Conservation (phyloP, 2,888 invertebrate genomes). For the Pristionchus exspectatus region DNA sequence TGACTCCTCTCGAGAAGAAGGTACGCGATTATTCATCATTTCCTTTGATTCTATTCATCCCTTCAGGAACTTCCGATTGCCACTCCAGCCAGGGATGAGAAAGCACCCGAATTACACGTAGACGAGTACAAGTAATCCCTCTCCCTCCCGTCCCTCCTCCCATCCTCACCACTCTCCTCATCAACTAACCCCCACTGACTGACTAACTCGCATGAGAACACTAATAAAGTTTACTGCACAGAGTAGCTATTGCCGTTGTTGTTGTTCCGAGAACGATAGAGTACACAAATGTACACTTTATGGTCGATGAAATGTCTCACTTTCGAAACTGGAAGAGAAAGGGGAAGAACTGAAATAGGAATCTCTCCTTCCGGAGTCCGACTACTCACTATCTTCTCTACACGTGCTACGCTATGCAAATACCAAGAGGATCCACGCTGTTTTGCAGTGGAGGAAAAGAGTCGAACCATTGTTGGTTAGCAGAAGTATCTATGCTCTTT, state of each 20-base stretch:
- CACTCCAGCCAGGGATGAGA: background rate
- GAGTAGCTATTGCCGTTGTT: background rate
- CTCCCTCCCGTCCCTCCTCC: background rate
- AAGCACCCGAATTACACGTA: conserved; percentile 5
- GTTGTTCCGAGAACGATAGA: conserved; percentile 1
- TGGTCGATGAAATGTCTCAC: background rate
- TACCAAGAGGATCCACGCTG: background rate
- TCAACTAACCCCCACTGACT: conserved; percentile 22
- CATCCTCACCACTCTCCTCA: background rate
- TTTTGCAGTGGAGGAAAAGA: background rate
- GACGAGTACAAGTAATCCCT: conserved; percentile 29
- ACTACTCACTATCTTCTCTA: background rate
- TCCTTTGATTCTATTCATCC: background rate
- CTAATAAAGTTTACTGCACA: conserved; percentile 35
- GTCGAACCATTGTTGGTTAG: no score
- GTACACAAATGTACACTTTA: conserved; percentile 13
- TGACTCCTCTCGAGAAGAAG: conserved; percentile 11
- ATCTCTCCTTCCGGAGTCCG: conserved; percentile 14
- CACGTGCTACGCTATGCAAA: conserved; percentile 32
- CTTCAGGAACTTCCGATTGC: background rate
- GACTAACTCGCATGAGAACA: conserved; percentile 23
- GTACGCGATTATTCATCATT: background rate
- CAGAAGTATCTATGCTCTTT: no score
- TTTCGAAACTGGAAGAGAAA: background rate
- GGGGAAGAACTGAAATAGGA: background rate